Conservation (phyloP, 1,140 invertebrate species). For the Plodia interpunctella region DNA sequence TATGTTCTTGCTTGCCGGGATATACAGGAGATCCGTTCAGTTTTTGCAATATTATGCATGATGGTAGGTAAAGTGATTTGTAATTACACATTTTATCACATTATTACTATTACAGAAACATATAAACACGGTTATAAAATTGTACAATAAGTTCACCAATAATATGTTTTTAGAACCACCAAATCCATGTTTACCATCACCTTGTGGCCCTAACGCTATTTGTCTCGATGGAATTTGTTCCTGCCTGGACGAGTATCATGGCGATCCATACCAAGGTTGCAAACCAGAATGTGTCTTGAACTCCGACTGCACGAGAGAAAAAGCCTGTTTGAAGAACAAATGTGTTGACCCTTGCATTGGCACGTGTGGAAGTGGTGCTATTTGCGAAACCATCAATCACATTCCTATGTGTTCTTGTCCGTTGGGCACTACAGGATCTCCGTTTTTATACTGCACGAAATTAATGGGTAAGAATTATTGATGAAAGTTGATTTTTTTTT, state of each 20-base stretch:
- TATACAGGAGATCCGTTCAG: conserved; percentile 85
- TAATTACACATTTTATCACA: too few species aligned
- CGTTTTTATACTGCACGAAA: conserved; percentile 81
- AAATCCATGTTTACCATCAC: conserved; percentile 81
- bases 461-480: conserved; percentile 48
- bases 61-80: conserved; percentile 26
- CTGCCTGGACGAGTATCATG: conserved; percentile 84
- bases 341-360: conserved; percentile 86
- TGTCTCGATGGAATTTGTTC: conserved; percentile 80
- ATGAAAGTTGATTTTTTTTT: too few species aligned
- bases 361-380: conserved; percentile 84
- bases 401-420: conserved; percentile 84
- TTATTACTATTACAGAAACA: too few species aligned
- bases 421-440: conserved; percentile 83
- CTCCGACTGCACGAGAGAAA: conserved; percentile 81
- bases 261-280: conserved; percentile 78
- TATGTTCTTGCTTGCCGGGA: conserved; percentile 82
- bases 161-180: conserved; percentile 26
- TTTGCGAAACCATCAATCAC: conserved; percentile 89
- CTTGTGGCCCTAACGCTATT: conserved; percentile 81
- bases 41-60: conserved; percentile 35
- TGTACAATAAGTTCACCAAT: too few species aligned
- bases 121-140: too few species aligned
- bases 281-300: conserved; percentile 83
- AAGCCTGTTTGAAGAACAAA: conserved; percentile 85